These are phyloP conservation scores for Ctenopoma kingsleyae DNA, from an alignment of 2,797 vertebrate species.

Conservation along the genomic window DNA sequence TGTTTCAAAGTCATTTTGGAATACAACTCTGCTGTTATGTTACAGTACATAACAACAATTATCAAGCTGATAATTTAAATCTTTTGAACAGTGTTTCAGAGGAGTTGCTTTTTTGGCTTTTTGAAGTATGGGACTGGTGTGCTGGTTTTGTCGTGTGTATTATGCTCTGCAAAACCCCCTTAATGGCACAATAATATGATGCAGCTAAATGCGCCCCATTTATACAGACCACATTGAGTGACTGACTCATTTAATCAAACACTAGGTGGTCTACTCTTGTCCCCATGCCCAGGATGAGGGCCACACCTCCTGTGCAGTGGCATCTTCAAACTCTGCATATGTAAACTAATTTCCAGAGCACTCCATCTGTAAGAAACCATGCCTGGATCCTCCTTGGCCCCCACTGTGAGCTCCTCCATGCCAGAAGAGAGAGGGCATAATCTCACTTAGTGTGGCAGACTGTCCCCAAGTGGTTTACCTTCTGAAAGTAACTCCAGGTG, in stretches of 20 bases:
- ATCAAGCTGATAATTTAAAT: too few species aligned
- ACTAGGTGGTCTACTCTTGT: not conserved
- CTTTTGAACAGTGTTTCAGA: too few species aligned
- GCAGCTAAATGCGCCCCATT: too few species aligned
- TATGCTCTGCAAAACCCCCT: too few species aligned
- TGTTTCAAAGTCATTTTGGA: too few species aligned
- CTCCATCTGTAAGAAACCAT: slow-evolving; percentile 29
- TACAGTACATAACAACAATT: too few species aligned
- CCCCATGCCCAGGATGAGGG: not conserved
- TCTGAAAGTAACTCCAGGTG: slow-evolving; percentile 25
- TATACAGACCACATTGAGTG: not conserved
- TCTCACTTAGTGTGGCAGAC: slow-evolving; percentile 34
- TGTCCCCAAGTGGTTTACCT: slow-evolving; percentile 46
- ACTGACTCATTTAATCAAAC: not conserved
- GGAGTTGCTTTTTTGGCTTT: too few species aligned
- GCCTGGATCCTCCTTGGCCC: slow-evolving; percentile 32
- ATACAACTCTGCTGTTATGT: too few species aligned
- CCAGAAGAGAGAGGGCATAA: slow-evolving; percentile 44
- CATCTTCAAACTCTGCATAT: slow-evolving; percentile 55
- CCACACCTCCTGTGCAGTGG: not conserved
- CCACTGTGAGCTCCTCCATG: slow-evolving; percentile 47
- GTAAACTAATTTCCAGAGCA: slow-evolving; percentile 51
- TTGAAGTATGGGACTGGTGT: too few species aligned
- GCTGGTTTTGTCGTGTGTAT: too few species aligned
- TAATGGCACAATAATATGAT: too few species aligned